phyloP scores from a whole-genome alignment of 2,888 invertebrate species.

The Melanargia galathea region DNA sequence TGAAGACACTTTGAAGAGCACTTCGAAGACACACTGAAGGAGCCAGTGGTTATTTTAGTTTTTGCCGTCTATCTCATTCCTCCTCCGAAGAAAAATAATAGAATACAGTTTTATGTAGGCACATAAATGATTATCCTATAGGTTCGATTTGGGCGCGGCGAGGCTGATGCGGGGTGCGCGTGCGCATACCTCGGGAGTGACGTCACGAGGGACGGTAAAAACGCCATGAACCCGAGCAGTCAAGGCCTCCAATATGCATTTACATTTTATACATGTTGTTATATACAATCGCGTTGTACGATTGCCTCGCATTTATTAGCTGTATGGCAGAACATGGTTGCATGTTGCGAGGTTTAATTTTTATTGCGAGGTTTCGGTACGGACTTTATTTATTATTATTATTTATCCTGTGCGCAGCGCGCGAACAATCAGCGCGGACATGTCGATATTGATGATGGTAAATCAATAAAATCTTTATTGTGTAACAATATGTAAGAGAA shows the following conservation, averaged over 20 bases:
- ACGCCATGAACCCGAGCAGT: constrained; percentile 72
- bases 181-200: constrained; percentile 74
- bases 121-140: constrained; percentile 66
- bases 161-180: constrained; percentile 50
- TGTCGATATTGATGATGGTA: constrained; percentile 3
- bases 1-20: too few relatives aligned
- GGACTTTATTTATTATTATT: constrained; percentile 1
- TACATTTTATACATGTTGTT: constrained; percentile 40
- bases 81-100: too few relatives aligned
- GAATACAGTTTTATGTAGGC: too few relatives aligned
- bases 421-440: constrained; percentile 16
- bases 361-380: constrained; percentile 23
- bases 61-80: too few relatives aligned
- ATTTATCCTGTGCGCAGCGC: constrained; percentile 1
- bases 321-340: constrained; percentile 34
- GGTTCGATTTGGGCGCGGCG: constrained; percentile 62
- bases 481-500: background rate
- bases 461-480: background rate
- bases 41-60: too few relatives aligned
- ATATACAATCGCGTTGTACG: constrained; percentile 36
- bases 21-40: too few relatives aligned
- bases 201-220: constrained; percentile 74
- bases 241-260: constrained; percentile 71
- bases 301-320: constrained; percentile 37
- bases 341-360: constrained; percentile 27